phyloP scores from a whole-genome alignment of 2,888 invertebrate species.

The Apamea anceps region DNA sequence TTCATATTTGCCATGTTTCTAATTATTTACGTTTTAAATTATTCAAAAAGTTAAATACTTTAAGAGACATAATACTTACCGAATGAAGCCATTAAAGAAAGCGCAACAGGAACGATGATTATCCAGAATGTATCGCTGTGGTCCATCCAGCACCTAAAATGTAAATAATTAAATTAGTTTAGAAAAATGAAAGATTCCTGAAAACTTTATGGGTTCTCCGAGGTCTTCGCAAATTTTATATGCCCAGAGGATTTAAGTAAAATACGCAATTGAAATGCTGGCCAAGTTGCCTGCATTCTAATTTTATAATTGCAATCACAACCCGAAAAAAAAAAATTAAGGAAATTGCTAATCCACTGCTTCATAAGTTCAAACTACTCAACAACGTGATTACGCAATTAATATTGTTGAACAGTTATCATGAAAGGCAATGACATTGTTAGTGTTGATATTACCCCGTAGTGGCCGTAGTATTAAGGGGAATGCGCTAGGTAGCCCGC shows the following conservation, averaged over 20 bases:
- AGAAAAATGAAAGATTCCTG: background rate
- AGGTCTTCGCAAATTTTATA: background rate
- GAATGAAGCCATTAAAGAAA: conserved; percentile 91
- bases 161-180: background rate
- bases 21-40: background rate
- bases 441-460: background rate
- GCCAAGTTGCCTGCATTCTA: background rate
- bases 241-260: background rate
- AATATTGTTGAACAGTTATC: background rate
- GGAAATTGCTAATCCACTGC: background rate
- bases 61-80: conserved; percentile 76
- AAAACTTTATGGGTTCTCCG: background rate
- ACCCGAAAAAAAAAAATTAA: background rate
- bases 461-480: background rate
- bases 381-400: background rate
- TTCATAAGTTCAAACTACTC: background rate
- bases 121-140: conserved; percentile 92
- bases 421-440: too few relatives aligned
- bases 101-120: conserved; percentile 91
- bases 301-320: background rate
- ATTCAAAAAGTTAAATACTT: background rate
- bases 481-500: too few relatives aligned
- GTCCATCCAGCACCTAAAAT: conserved; percentile 92
- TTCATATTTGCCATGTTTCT: background rate
- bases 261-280: too few relatives aligned